Conservation (phyloP, 2,797 vertebrate genomes). For the Dicrostonyx torquatus region DNA sequence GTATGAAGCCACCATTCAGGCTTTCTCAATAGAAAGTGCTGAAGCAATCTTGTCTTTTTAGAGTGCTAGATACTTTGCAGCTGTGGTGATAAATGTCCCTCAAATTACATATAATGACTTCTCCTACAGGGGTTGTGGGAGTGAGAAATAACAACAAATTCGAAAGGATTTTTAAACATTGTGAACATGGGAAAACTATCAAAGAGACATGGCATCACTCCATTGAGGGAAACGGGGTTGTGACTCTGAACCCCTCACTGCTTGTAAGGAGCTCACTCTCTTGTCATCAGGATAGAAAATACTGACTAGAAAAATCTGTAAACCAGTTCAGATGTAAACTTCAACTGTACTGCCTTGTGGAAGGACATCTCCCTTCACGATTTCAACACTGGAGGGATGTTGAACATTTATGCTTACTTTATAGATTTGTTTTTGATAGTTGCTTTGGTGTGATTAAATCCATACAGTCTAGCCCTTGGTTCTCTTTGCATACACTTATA, state of each 20-base stretch:
- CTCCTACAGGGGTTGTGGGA: background rate
- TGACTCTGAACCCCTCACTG: background rate
- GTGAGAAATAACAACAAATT: background rate
- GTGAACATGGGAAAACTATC: background rate
- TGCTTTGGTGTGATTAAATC: background rate
- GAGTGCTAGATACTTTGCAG: slow-evolving; percentile 11
- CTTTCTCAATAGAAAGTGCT: slow-evolving; percentile 6
- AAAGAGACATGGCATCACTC: background rate
- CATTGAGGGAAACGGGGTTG: background rate
- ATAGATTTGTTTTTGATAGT: background rate
- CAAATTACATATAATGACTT: background rate
- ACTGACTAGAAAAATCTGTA: slow-evolving; percentile 20
- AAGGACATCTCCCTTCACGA: background rate
- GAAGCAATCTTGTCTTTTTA: background rate
- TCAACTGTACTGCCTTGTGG: background rate
- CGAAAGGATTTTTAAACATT: background rate
- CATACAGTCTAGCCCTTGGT: background rate
- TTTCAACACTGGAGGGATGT: background rate
- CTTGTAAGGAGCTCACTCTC: background rate
- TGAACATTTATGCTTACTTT: background rate
- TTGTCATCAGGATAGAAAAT: background rate
- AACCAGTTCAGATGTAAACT: background rate
- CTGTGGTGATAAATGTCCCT: background rate
- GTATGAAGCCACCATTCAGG: background rate
- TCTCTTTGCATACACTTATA: background rate